Conservation (phyloP, 2,888 invertebrate genomes). For the Pocota personata region DNA sequence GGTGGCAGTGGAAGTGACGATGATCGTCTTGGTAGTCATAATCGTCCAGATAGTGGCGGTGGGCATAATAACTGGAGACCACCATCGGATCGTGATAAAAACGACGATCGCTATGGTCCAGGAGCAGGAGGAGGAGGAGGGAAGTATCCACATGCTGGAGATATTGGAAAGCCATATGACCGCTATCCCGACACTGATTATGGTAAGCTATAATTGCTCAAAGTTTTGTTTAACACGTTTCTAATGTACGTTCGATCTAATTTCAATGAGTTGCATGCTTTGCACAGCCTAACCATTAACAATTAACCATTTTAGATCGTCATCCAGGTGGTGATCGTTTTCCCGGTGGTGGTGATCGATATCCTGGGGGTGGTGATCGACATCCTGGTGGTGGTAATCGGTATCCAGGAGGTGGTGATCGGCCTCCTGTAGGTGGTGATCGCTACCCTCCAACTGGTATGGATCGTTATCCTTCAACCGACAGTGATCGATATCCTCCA, state of each 20-base stretch:
- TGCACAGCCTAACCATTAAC: slow-evolving; percentile 62
- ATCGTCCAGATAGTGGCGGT: slow-evolving; percentile 82
- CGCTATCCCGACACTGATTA: slow-evolving; percentile 81
- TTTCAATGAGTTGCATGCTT: slow-evolving; percentile 46
- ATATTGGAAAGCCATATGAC: slow-evolving; percentile 80
- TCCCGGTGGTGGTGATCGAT: slow-evolving; percentile 80
- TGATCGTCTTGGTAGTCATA: slow-evolving; percentile 79
- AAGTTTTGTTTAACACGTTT: slow-evolving; percentile 26
- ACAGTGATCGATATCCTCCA: slow-evolving; percentile 82
- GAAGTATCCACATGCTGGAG: slow-evolving; percentile 79
- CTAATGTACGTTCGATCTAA: slow-evolving; percentile 44
- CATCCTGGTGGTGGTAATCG: slow-evolving; percentile 80
- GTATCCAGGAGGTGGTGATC: slow-evolving; percentile 81
- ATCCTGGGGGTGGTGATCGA: slow-evolving; percentile 80
- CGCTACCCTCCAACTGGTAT: slow-evolving; percentile 80
- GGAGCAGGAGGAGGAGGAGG: slow-evolving; percentile 81
- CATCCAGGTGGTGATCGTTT: slow-evolving; percentile 80
- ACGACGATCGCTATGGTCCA: slow-evolving; percentile 83
- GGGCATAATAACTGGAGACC: slow-evolving; percentile 81
- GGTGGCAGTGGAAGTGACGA: slow-evolving; percentile 77
- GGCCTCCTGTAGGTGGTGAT: slow-evolving; percentile 82
- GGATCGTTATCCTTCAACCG: slow-evolving; percentile 79
- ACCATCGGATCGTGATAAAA: slow-evolving; percentile 84
- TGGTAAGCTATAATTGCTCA: slow-evolving; percentile 76
- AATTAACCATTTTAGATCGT: slow-evolving; percentile 79